Base-by-base conservation (phyloP, 1,140 invertebrate genomes). In the Diachasma alloeum region DNA sequence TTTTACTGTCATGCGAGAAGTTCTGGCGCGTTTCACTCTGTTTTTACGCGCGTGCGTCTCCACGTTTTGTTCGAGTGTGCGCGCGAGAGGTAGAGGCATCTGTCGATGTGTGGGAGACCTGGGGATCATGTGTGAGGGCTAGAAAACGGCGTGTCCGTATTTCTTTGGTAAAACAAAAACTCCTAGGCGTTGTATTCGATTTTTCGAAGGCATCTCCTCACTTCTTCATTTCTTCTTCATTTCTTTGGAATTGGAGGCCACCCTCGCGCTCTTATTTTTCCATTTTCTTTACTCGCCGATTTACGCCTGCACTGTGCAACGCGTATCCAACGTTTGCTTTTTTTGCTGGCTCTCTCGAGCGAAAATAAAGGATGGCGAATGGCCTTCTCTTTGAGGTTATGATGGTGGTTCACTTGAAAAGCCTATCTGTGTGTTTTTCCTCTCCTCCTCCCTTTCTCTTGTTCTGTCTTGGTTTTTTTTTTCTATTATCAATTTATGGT, bases 1-100 rank as follows among this genome's bases (percentile, higher is more conserved):
- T 63, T 63, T 63, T 63, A 63, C 19, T 63, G 59, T 63, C 59
- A 63, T 63, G 59, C 59, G 59, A 63, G 59, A 63, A 63, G 59
- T 63, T 63, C 59, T 63, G 22, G 59, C 59, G 59, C 59, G 59
- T 63, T 63, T 63, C 59, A 63, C 59, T 63, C 22, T 26, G 59
- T 63, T 63, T 63, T 63, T 63, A 63, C 59, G 59, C 59, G 59
- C 59, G 59, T 63, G 59, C 59, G 59, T 63, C 59, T 31, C 59
- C 59, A 63, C 59, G 59, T 63, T 63, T 63, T 26, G 24, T 26
- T 63, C 19, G 59, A 63, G 59, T 63, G 24, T 63, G 59, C 59
- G 59, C 59, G 10, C 1, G 0, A 63, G 24, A 53, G 48, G 48
- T 19, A 42, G 13, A 42, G 1, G 48, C n/a, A 53, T 53, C 15